These are phyloP conservation scores for Aelia acuminata DNA, from an alignment of 2,888 invertebrate genomes.

Conservation along the genomic window DNA sequence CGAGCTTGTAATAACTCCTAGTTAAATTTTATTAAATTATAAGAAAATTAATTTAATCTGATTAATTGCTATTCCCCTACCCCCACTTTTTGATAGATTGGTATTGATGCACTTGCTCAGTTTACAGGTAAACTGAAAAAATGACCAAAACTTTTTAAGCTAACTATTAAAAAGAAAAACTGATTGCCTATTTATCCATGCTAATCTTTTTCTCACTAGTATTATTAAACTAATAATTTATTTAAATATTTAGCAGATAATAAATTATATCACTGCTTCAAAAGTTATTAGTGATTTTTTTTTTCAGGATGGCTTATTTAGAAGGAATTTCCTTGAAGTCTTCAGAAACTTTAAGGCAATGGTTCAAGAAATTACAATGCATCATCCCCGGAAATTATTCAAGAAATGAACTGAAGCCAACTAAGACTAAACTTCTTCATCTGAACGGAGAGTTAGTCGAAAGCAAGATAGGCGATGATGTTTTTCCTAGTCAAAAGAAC, in stretches of 20 bases:
- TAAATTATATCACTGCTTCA: not conserved
- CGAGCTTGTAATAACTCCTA: too few species aligned
- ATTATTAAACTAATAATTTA: not conserved
- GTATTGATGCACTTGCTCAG: too few species aligned
- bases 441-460: not conserved
- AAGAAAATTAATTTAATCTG: too few species aligned
- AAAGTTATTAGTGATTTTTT: not conserved
- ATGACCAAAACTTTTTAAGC: too few species aligned
- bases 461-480: too few species aligned
- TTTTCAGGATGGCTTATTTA: not conserved
- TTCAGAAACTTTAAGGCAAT: slow-evolving; percentile 1
- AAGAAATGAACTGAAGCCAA: not conserved
- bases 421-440: not conserved
- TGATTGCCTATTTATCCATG: too few species aligned
- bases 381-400: not conserved
- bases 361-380: slow-evolving; percentile 36
- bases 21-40: too few species aligned
- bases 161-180: too few species aligned
- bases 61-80: too few species aligned
- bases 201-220: not conserved
- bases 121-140: too few species aligned
- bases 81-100: too few species aligned
- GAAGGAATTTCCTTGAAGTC: not conserved
- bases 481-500: not conserved
- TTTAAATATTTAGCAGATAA: not conserved